Percentiles rank a stretch among this genome's conserved stretches.
phyloP scores from a whole-genome alignment of 2,797 vertebrate genomes.

The Potorous gilbertii region DNA sequence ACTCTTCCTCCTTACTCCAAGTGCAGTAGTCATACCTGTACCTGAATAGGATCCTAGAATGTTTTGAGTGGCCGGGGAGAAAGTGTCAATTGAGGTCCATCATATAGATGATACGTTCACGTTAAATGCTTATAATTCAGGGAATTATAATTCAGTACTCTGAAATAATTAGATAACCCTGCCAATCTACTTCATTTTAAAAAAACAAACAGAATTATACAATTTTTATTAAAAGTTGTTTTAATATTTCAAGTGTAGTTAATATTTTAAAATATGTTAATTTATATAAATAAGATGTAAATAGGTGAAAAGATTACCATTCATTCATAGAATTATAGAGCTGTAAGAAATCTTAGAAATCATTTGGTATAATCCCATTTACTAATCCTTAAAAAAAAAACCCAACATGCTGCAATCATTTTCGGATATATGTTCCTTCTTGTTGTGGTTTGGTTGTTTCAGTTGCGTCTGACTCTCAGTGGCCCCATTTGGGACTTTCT shows the following conservation, averaged over 20 bases:
- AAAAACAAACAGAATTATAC: conserved; percentile 15
- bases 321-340: not conserved
- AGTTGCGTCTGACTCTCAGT: not conserved
- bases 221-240: conserved; percentile 52
- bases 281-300: conserved; percentile 42
- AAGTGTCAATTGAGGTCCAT: not conserved
- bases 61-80: not conserved
- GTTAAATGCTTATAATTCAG: not conserved
- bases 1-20: not conserved
- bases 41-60: not conserved
- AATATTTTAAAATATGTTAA: conserved; percentile 19
- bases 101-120: not conserved
- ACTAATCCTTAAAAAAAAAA: not conserved
- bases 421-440: not conserved
- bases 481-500: too few relatives aligned
- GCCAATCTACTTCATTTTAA: not conserved
- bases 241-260: conserved; percentile 32
- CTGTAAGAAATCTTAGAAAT: not conserved
- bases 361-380: not conserved
- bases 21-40: not conserved
- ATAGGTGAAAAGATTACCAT: conserved; percentile 40
- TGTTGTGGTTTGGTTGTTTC: not conserved
- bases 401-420: not conserved
- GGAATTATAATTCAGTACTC: not conserved
- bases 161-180: conserved; percentile 9